A percentile compares a stretch with the other conserved stretches of the same genome.
phyloP scores from a whole-genome alignment of 2,888 invertebrate species.

The Lithophane semibrunnea region DNA sequence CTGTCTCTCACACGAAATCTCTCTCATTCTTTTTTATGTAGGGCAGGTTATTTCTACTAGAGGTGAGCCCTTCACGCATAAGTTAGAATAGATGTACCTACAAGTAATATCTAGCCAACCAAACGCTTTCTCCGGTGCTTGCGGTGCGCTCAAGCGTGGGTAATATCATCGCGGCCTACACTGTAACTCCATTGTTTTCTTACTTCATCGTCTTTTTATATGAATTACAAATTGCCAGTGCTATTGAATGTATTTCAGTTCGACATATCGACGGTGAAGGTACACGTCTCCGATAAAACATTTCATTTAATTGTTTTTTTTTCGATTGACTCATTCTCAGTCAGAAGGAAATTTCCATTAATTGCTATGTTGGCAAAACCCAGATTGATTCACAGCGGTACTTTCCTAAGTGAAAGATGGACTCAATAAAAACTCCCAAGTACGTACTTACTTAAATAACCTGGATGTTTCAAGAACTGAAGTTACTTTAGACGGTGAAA shows the following conservation, averaged over 20 bases:
- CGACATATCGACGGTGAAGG: conserved; percentile 16
- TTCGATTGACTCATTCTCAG: not conserved
- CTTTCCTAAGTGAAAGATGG: conserved; percentile 33
- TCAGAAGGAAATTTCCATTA: conserved; percentile 3
- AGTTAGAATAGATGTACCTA: conserved; percentile 20
- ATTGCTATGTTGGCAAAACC: conserved; percentile 10
- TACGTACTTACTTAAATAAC: conserved; percentile 31
- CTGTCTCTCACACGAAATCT: too few relatives aligned
- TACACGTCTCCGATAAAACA: conserved; percentile 15
- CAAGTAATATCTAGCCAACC: conserved; percentile 51
- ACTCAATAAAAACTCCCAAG: conserved; percentile 37
- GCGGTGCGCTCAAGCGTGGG: conserved; percentile 81
- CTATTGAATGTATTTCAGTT: conserved; percentile 39
- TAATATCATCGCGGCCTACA: conserved; percentile 75
- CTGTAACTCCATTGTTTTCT: conserved; percentile 77
- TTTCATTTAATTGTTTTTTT: conserved; percentile 4
- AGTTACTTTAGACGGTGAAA: conserved; percentile 41
- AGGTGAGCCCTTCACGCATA: conserved; percentile 42
- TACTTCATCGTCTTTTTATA: conserved; percentile 71
- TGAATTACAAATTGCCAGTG: conserved; percentile 61
- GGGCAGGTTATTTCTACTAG: conserved; percentile 1
- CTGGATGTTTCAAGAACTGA: conserved; percentile 40
- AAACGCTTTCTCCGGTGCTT: conserved; percentile 79
- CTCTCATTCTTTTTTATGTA: not conserved
- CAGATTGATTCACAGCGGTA: conserved; percentile 4